phyloP scores from a whole-genome alignment of 2,888 invertebrate genomes.

The Drosophila bunnanda region DNA sequence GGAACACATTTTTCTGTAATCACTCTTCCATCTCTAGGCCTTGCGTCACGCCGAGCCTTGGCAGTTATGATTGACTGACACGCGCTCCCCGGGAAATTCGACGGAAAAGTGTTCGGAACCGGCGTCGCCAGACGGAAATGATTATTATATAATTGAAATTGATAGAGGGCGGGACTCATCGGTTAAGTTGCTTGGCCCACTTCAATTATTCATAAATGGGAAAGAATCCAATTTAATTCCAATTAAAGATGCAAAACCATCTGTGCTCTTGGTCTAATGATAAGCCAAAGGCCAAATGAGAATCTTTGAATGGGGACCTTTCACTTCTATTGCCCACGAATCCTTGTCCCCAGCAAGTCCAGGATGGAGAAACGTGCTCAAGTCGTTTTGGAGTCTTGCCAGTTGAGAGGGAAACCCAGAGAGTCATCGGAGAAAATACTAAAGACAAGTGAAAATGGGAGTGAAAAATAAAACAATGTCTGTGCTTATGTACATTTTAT shows the following conservation, averaged over 20 bases:
- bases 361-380: conserved; percentile 64
- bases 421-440: not conserved
- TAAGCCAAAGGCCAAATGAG: conserved; percentile 51
- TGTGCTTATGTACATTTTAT: not conserved
- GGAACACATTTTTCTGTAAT: not conserved
- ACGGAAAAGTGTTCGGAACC: conserved; percentile 22
- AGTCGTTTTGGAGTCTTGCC: conserved; percentile 55
- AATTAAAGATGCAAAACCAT: conserved; percentile 77
- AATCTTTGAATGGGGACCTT: conserved; percentile 29
- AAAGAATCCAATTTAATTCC: conserved; percentile 67
- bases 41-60: conserved; percentile 5
- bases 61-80: conserved; percentile 71
- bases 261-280: conserved; percentile 63
- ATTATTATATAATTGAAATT: conserved; percentile 80
- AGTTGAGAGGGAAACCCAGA: conserved; percentile 21
- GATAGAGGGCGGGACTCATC: conserved; percentile 55
- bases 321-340: conserved; percentile 22
- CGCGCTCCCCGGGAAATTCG: conserved; percentile 10
- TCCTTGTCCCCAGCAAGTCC: conserved; percentile 30
- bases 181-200: conserved; percentile 42
- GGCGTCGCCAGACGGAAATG: conserved; percentile 67
- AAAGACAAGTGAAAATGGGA: not conserved
- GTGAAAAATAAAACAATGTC: not conserved
- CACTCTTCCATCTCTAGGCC: conserved; percentile 20
- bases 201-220: conserved; percentile 69